A percentile compares a stretch with the other conserved stretches of the same genome.
Evolutionary conservation across 2,113 vertebrate genomes (phyloP).

Genomic region (Glaucidium brasilianum): DNA sequence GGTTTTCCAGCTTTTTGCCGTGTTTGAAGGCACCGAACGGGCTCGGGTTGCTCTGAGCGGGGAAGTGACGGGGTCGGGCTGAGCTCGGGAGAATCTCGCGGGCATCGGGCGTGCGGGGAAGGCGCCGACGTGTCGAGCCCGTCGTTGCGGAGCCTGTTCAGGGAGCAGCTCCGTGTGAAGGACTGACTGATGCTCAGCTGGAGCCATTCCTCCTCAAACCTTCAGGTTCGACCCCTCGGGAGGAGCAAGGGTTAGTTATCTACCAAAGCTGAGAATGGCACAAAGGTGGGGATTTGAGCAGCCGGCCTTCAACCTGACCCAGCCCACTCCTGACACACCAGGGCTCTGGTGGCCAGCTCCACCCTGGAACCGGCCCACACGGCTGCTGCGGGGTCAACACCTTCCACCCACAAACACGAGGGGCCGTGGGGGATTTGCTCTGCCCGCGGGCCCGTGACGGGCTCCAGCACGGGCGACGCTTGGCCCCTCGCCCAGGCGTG

Average conservation of each 20-base stretch:
- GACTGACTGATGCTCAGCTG: rapidly evolving
- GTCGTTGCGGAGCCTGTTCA: rapidly evolving
- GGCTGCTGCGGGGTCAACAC: too few relatives aligned
- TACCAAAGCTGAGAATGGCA: rapidly evolving
- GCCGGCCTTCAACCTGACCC: neutral
- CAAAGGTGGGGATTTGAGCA: rapidly evolving
- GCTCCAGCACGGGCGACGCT: rapidly evolving
- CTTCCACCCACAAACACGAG: rapidly evolving
- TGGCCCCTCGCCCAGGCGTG: neutral
- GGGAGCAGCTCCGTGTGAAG: neutral
- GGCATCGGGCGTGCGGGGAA: neutral
- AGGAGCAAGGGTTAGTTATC: rapidly evolving
- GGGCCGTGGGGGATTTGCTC: rapidly evolving
- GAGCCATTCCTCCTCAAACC: neutral
- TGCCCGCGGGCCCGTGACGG: rapidly evolving
- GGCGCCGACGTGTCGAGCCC: rapidly evolving
- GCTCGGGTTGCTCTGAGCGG: rapidly evolving
- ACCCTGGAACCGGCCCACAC: neutral
- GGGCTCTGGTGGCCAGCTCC: neutral
- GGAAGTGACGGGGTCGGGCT: rapidly evolving
- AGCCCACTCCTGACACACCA: rapidly evolving
- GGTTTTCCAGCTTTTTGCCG: neutral
- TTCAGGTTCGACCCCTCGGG: rapidly evolving
- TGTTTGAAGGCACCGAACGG: neutral
- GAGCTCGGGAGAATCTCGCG: too few relatives aligned